These are phyloP conservation scores for Perccottus glenii DNA, from an alignment of 2,113 vertebrate genomes.

Conservation along the genomic window DNA sequence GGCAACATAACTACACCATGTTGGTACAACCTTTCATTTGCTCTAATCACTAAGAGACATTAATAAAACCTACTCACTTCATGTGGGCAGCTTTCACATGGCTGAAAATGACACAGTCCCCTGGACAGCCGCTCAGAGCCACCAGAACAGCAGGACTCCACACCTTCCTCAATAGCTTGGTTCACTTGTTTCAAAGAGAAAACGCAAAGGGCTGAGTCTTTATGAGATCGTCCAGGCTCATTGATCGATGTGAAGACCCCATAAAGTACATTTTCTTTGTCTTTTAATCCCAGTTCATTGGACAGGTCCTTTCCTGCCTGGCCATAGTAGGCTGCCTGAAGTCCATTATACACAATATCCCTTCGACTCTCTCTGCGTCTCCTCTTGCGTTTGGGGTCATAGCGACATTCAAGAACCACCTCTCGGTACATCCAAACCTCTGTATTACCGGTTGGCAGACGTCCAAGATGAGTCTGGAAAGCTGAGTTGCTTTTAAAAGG, in stretches of 20 bases:
- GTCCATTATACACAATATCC: constrained; percentile 81
- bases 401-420: constrained; percentile 87
- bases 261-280: constrained; percentile 82
- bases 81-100: constrained; percentile 82
- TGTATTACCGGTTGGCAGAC: constrained; percentile 72
- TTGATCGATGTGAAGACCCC: constrained; percentile 83
- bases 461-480: constrained; percentile 85
- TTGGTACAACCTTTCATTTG: constrained; percentile 42
- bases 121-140: constrained; percentile 68
- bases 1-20: constrained; percentile 37
- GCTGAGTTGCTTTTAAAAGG: not conserved
- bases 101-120: constrained; percentile 87
- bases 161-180: constrained; percentile 80
- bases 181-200: constrained; percentile 82
- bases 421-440: constrained; percentile 87
- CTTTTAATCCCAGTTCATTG: constrained; percentile 70
- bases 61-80: constrained; percentile 78
- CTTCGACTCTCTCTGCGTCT: constrained; percentile 30
- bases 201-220: constrained; percentile 86
- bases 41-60: constrained; percentile 1
- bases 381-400: constrained; percentile 82
- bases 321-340: constrained; percentile 87
- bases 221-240: constrained; percentile 27
- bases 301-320: constrained; percentile 78
- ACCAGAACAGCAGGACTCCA: constrained; percentile 80